Evolutionary conservation across 2,113 vertebrate species (phyloP).

Genomic region (Paraplagusia blochii): DNA sequence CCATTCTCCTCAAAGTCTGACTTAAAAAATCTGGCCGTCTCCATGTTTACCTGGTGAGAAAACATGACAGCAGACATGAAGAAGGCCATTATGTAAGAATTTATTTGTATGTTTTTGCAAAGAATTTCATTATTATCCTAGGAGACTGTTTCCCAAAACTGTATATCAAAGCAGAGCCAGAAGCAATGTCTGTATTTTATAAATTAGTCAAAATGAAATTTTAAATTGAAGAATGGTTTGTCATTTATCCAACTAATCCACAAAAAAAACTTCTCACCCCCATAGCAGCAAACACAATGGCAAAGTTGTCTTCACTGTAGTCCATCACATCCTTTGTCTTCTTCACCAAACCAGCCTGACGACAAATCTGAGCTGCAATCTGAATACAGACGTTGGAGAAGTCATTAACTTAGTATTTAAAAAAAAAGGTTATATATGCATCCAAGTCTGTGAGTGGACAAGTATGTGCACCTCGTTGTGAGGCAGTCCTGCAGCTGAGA

Average conservation of each 20-base stretch:
- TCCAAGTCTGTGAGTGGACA: neutral
- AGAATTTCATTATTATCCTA: too few relatives aligned
- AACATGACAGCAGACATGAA: too few relatives aligned
- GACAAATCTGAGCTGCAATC: constrained; percentile 85
- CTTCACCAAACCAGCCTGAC: constrained; percentile 80
- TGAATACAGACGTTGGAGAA: constrained; percentile 23
- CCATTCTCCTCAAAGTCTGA: constrained; percentile 83
- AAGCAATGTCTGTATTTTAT: too few relatives aligned
- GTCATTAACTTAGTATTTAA: too few relatives aligned
- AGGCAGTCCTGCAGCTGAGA: constrained; percentile 81
- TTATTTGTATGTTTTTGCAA: too few relatives aligned
- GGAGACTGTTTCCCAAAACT: too few relatives aligned
- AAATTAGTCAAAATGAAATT: too few relatives aligned
- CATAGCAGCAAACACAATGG: constrained; percentile 84
- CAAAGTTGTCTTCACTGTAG: constrained; percentile 81
- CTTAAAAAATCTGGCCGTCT: constrained; percentile 83
- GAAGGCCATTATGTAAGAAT: too few relatives aligned
- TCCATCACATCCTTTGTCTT: constrained; percentile 83
- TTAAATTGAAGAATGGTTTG: too few relatives aligned
- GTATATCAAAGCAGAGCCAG: too few relatives aligned
- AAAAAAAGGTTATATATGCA: too few relatives aligned
- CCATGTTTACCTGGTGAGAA: constrained; percentile 86
- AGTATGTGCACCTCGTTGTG: constrained; percentile 76
- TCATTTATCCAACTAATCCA: too few relatives aligned
- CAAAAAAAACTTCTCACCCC: constrained; percentile 70